A percentile compares a stretch with the other conserved stretches of the same genome.
phyloP scores from a whole-genome alignment of 2,797 vertebrate genomes.

The Eospalax fontanierii region DNA sequence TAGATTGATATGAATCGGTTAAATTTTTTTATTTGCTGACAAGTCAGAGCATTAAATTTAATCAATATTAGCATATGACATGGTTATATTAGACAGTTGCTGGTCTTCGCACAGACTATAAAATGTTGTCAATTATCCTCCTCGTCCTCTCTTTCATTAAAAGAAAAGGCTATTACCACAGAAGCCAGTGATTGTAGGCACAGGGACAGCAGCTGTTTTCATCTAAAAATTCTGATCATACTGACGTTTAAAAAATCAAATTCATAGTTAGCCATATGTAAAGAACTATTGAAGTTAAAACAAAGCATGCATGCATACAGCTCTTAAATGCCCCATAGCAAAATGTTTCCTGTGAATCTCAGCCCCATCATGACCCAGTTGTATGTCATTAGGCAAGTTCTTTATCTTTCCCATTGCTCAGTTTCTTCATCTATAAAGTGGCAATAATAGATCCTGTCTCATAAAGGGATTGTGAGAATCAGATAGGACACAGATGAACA shows the following conservation, averaged over 20 bases:
- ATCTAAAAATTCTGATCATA: constrained; percentile 69
- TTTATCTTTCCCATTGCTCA: neutral
- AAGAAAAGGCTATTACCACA: constrained; percentile 59
- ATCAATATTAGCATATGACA: constrained; percentile 77
- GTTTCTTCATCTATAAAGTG: neutral
- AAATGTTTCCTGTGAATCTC: constrained; percentile 29
- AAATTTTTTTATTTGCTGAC: constrained; percentile 69
- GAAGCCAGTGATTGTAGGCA: constrained; percentile 80
- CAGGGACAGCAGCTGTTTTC: constrained; percentile 84
- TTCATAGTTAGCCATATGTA: constrained; percentile 70
- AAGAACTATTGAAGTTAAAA: constrained; percentile 57
- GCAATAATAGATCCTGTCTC: neutral
- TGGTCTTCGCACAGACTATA: constrained; percentile 75
- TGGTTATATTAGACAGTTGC: constrained; percentile 70
- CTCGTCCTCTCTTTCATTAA: constrained; percentile 35
- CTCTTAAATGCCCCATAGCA: constrained; percentile 55
- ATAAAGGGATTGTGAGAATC: neutral
- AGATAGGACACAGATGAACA: neutral
- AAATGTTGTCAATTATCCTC: constrained; percentile 79
- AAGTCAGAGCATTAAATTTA: constrained; percentile 65
- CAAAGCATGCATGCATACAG: constrained; percentile 12
- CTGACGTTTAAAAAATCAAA: constrained; percentile 58
- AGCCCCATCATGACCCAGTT: neutral
- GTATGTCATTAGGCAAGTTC: neutral
- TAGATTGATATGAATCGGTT: constrained; percentile 56